Evolutionary conservation across 2,797 vertebrate genomes (phyloP).

Genomic region (Peromyscus nudipes): DNA sequence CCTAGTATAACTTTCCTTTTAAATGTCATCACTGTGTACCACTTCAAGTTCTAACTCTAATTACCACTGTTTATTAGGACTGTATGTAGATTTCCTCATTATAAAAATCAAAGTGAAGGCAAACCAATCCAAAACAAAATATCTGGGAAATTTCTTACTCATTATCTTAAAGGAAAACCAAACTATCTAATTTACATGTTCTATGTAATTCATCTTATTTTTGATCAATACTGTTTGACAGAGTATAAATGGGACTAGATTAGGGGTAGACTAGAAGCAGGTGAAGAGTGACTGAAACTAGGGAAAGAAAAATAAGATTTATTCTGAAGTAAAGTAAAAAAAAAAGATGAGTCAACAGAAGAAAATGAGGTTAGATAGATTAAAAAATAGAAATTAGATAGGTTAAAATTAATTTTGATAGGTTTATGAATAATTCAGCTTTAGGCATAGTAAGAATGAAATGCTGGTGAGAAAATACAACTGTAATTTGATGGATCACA

Average conservation of each 20-base stretch:
- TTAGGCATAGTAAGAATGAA: not conserved
- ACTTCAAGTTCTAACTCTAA: not conserved
- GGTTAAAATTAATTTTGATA: not conserved
- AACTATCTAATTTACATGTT: not conserved
- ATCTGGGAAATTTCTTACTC: not conserved
- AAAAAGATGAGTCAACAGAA: not conserved
- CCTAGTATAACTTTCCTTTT: not conserved
- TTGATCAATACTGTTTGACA: slow-evolving; percentile 25
- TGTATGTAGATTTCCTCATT: not conserved
- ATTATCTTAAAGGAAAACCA: slow-evolving; percentile 37
- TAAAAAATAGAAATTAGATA: too few species aligned
- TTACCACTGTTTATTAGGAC: slow-evolving; percentile 3
- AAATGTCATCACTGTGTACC: not conserved
- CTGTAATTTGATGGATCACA: not conserved
- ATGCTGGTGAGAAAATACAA: not conserved
- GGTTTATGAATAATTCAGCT: slow-evolving; percentile 16
- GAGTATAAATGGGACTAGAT: slow-evolving; percentile 17
- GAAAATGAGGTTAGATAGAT: not conserved
- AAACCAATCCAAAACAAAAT: not conserved
- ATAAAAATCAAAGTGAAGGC: not conserved
- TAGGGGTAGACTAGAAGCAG: not conserved
- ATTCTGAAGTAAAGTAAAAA: not conserved
- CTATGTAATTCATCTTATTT: slow-evolving; percentile 48
- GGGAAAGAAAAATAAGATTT: not conserved
- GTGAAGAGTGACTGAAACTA: slow-evolving; percentile 10